phyloP scores from a whole-genome alignment of 2,113 vertebrate genomes.

The Charina bottae region DNA sequence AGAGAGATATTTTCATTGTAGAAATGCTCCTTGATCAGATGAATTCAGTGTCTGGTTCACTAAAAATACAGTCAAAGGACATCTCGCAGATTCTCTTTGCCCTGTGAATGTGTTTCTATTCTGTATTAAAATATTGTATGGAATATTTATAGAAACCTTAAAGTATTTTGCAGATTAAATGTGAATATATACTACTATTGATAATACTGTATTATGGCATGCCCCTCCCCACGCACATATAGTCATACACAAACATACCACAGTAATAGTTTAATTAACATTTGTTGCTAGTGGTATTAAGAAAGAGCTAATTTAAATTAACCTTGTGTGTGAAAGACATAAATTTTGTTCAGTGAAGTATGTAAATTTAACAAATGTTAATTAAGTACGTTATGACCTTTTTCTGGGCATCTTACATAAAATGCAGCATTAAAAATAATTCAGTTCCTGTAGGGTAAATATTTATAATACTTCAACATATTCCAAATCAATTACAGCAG shows the following conservation, averaged over 20 bases:
- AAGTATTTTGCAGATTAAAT: constrained; percentile 29
- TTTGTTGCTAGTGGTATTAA: constrained; percentile 65
- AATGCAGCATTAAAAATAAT: constrained; percentile 51
- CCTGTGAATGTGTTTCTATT: not conserved
- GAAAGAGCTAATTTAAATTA: constrained; percentile 64
- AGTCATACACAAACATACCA: constrained; percentile 4
- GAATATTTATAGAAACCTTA: not conserved
- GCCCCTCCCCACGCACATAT: not conserved
- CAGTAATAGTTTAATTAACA: constrained; percentile 68
- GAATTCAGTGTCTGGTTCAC: not conserved
- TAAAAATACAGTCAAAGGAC: not conserved
- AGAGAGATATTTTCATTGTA: not conserved
- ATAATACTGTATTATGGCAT: not conserved
- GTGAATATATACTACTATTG: constrained; percentile 1
- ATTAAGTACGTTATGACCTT: constrained; percentile 52
- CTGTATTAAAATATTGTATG: not conserved
- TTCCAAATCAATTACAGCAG: constrained; percentile 8
- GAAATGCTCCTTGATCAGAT: not conserved
- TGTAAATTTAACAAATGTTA: constrained; percentile 66
- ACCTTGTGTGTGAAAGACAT: constrained; percentile 60
- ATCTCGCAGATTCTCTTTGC: not conserved
- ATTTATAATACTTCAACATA: constrained; percentile 43
- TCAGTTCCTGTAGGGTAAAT: constrained; percentile 23
- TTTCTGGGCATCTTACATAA: constrained; percentile 17
- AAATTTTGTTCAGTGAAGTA: constrained; percentile 61